Percentiles rank a stretch among this genome's conserved stretches.
Evolutionary conservation across 1,140 invertebrate species (phyloP).

Genomic region (Ips nitidus): DNA sequence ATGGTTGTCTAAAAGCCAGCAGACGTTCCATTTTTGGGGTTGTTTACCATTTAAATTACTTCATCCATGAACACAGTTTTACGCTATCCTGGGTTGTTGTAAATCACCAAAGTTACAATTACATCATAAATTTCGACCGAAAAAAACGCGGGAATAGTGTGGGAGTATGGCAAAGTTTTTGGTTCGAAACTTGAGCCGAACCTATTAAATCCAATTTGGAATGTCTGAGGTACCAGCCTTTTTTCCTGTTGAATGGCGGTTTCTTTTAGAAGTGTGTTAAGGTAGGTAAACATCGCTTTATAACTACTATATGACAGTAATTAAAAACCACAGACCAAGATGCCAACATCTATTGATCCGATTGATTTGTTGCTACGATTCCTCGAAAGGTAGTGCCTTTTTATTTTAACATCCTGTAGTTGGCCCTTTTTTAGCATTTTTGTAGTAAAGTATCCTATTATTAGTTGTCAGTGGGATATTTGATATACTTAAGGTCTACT

Average conservation of each 20-base stretch:
- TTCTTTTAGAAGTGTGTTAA: constrained; percentile 11
- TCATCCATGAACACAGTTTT: no score
- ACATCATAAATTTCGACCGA: no score
- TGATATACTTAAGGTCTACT: neutral
- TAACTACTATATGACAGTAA: constrained; percentile 12
- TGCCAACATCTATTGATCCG: constrained; percentile 17
- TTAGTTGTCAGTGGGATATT: constrained; percentile 3
- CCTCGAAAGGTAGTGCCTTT: constrained; percentile 10
- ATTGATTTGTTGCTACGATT: constrained; percentile 20
- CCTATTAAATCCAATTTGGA: constrained; percentile 13
- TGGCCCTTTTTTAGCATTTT: neutral
- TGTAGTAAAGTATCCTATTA: constrained; percentile 8
- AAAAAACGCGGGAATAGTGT: no score
- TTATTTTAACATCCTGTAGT: constrained; percentile 14
- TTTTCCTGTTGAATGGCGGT: constrained; percentile 15
- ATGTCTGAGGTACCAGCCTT: constrained; percentile 6
- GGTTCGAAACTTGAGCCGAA: neutral
- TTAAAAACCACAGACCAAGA: constrained; percentile 9
- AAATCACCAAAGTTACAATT: no score
- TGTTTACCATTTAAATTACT: no score
- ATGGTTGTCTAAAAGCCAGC: no score
- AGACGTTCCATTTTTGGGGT: no score
- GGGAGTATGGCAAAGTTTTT: no score
- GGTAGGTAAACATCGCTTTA: constrained; percentile 20
- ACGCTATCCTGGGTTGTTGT: no score